These are phyloP conservation scores for Eristalis tenax DNA, from an alignment of 2,888 invertebrate species.

Conservation along the genomic window DNA sequence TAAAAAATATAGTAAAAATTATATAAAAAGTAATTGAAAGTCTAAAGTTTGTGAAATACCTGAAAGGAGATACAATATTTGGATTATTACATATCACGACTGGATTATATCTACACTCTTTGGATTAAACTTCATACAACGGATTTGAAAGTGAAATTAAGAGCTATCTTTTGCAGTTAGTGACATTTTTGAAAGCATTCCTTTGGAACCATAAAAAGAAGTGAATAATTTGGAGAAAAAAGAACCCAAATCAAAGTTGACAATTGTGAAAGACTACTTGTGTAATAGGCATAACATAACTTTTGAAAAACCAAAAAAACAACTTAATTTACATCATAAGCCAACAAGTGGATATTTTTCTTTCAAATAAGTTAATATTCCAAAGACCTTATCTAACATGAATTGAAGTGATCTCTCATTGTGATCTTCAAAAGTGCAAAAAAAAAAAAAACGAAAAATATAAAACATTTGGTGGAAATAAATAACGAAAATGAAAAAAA, in stretches of 20 bases:
- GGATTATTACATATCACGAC: slow-evolving; percentile 51
- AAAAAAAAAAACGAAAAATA: slow-evolving; percentile 12
- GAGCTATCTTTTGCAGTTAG: neutral
- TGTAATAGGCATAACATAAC: slow-evolving; percentile 42
- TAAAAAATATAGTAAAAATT: slow-evolving; percentile 4
- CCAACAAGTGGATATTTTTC: slow-evolving; percentile 45
- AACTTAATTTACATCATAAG: neutral
- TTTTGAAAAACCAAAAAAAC: neutral
- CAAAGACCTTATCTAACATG: neutral
- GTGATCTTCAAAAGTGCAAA: slow-evolving; percentile 17
- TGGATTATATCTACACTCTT: slow-evolving; percentile 50
- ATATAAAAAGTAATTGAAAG: neutral
- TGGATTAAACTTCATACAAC: slow-evolving; percentile 31
- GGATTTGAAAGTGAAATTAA: slow-evolving; percentile 18
- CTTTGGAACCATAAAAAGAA: slow-evolving; percentile 1
- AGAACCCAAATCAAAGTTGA: slow-evolving; percentile 14
- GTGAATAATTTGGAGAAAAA: slow-evolving; percentile 26
- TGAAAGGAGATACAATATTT: slow-evolving; percentile 19
- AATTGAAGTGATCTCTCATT: slow-evolving; percentile 11
- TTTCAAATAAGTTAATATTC: neutral
- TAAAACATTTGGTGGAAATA: slow-evolving; percentile 21
- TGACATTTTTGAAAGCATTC: neutral
- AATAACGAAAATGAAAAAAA: slow-evolving; percentile 47
- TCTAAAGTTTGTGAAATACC: neutral
- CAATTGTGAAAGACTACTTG: slow-evolving; percentile 64